Conservation (phyloP, 2,113 vertebrate species). For the Phylloscopus whistleri region DNA sequence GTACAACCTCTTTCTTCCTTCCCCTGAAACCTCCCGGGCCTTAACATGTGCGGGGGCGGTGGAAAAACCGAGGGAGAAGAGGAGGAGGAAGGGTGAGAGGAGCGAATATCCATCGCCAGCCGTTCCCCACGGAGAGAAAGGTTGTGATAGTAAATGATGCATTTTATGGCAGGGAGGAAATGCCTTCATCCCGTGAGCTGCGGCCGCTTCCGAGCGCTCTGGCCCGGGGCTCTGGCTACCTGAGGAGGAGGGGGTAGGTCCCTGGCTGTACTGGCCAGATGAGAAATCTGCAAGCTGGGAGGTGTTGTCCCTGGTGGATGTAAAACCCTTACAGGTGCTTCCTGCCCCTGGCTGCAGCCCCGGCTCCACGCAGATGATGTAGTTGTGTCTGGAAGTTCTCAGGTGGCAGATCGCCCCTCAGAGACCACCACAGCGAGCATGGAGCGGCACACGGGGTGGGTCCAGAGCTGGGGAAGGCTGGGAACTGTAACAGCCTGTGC, state of each 20-base stretch:
- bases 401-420: constrained; percentile 5
- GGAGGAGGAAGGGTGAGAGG: background rate
- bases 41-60: background rate
- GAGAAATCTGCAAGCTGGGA: constrained; percentile 15
- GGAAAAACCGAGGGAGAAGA: background rate
- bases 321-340: constrained; percentile 49
- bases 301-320: constrained; percentile 23
- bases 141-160: constrained; percentile 5
- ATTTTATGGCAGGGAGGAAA: constrained; percentile 42
- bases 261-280: background rate
- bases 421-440: background rate
- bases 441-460: background rate
- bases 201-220: background rate
- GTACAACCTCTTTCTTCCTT: constrained; percentile 1
- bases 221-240: constrained; percentile 2
- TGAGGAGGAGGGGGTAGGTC: background rate
- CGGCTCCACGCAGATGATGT: background rate
- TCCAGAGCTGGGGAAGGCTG: background rate
- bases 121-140: background rate
- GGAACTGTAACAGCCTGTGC: background rate
- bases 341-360: background rate
- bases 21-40: background rate
- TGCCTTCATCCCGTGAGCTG: constrained; percentile 16
- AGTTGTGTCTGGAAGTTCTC: constrained; percentile 49
- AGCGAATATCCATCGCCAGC: background rate